Percentiles rank a stretch among this genome's conserved stretches.
These are phyloP conservation scores for Stegana nigrithorax DNA, from an alignment of 2,888 invertebrate genomes.

Conservation along the genomic window DNA sequence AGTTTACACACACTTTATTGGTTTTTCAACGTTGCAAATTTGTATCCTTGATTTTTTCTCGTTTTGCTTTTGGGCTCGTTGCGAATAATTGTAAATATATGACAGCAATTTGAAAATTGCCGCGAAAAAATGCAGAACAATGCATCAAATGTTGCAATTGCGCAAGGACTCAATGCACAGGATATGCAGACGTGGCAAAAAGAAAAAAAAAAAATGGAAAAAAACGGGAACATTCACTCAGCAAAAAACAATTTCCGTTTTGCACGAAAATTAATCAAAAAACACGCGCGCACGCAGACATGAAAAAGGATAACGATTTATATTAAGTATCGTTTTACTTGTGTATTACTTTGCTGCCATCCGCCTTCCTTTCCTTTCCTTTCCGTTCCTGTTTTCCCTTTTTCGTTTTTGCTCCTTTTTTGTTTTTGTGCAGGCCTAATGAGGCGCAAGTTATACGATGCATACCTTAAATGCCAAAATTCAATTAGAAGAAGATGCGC, in stretches of 20 bases:
- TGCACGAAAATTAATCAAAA: background rate
- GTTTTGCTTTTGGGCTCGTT: too few species aligned
- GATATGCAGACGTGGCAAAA: background rate
- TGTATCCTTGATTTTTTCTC: too few species aligned
- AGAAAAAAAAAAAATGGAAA: background rate
- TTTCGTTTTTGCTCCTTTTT: too few species aligned
- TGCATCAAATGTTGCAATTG: slow-evolving; percentile 14
- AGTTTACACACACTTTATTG: too few species aligned
- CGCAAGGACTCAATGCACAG: background rate
- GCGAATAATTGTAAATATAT: slow-evolving; percentile 10
- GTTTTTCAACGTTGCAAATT: too few species aligned
- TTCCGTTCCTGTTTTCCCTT: too few species aligned
- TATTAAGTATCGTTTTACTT: slow-evolving; percentile 44
- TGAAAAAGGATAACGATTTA: slow-evolving; percentile 50
- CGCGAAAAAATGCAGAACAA: slow-evolving; percentile 10
- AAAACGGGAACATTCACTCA: background rate
- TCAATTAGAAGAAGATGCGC: slow-evolving; percentile 46
- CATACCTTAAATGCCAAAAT: slow-evolving; percentile 48
- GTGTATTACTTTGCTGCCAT: too few species aligned
- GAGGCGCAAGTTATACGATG: slow-evolving; percentile 26
- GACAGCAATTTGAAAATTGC: slow-evolving; percentile 20
- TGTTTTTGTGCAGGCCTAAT: slow-evolving; percentile 39
- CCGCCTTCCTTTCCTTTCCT: too few species aligned
- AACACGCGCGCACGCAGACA: background rate
- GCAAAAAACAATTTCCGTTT: background rate